These are phyloP conservation scores for Trichoplusia ni DNA, from an alignment of 1,140 invertebrate species.

Conservation along the genomic window DNA sequence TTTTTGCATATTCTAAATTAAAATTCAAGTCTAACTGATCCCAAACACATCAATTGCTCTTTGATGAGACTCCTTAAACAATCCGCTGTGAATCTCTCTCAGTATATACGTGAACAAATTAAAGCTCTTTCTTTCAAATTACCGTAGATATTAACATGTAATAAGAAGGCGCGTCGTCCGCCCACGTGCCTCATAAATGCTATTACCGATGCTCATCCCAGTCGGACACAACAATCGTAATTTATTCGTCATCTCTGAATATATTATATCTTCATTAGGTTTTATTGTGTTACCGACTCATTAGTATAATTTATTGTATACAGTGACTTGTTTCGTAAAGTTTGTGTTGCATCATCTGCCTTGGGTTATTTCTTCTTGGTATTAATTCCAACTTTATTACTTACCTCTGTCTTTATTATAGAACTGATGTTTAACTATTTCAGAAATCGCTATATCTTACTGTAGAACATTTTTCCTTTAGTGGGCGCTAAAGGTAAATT, in stretches of 20 bases:
- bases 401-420: no score
- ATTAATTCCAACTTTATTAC: no score
- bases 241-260: constrained; percentile 19
- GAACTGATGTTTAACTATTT: no score
- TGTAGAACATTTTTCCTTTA: no score
- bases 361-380: background rate
- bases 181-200: constrained; percentile 13
- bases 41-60: no score
- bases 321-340: background rate
- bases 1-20: no score
- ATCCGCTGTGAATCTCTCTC: background rate
- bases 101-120: background rate
- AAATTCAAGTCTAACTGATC: no score
- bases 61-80: no score
- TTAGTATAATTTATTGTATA: constrained; percentile 27
- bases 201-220: background rate
- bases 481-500: no score
- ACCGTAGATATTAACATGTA: background rate
- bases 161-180: background rate
- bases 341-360: no score
- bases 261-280: constrained; percentile 32
- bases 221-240: constrained; percentile 21
- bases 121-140: background rate
- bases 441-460: no score
- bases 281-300: constrained; percentile 28